Conservation (phyloP, 2,113 vertebrate genomes). For the Gambusia affinis region DNA sequence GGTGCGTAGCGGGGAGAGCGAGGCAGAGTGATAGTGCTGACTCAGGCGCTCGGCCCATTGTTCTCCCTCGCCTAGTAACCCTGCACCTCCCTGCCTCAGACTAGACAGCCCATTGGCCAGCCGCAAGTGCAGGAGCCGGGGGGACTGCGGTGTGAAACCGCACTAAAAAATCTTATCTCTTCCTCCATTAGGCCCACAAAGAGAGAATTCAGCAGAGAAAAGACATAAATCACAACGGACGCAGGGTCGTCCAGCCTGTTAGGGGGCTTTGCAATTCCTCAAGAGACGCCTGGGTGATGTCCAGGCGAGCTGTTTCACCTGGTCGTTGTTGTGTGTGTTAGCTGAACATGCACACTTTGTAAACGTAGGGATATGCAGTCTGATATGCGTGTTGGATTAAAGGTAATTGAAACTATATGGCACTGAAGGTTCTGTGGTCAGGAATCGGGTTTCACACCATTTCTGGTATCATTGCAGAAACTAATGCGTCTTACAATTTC, state of each 20-base stretch:
- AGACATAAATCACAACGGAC: slow-evolving; percentile 49
- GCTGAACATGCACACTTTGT: too few relatives aligned
- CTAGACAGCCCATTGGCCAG: slow-evolving; percentile 64
- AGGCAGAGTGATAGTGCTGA: slow-evolving; percentile 71
- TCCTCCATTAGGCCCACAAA: slow-evolving; percentile 72
- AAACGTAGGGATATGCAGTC: slow-evolving; percentile 3
- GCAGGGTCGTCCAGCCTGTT: slow-evolving; percentile 54
- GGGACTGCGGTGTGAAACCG: slow-evolving; percentile 73
- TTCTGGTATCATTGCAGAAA: background rate
- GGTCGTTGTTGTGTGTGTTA: too few relatives aligned
- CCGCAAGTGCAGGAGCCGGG: slow-evolving; percentile 70
- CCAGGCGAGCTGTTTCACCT: slow-evolving; percentile 9
- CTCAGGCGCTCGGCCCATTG: slow-evolving; percentile 74
- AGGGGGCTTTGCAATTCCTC: slow-evolving; percentile 31
- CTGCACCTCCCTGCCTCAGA: slow-evolving; percentile 65
- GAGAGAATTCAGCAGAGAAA: slow-evolving; percentile 64
- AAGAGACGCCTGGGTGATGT: slow-evolving; percentile 45
- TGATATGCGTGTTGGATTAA: background rate
- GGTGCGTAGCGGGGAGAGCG: slow-evolving; percentile 48
- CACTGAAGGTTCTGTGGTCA: background rate
- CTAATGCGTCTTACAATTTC: too few relatives aligned
- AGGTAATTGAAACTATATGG: background rate
- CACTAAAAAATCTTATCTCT: slow-evolving; percentile 71
- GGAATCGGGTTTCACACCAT: too few relatives aligned
- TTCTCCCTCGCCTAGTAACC: slow-evolving; percentile 68